Evolutionary conservation across 2,113 vertebrate species (phyloP).

Genomic region (Scolopax mira): DNA sequence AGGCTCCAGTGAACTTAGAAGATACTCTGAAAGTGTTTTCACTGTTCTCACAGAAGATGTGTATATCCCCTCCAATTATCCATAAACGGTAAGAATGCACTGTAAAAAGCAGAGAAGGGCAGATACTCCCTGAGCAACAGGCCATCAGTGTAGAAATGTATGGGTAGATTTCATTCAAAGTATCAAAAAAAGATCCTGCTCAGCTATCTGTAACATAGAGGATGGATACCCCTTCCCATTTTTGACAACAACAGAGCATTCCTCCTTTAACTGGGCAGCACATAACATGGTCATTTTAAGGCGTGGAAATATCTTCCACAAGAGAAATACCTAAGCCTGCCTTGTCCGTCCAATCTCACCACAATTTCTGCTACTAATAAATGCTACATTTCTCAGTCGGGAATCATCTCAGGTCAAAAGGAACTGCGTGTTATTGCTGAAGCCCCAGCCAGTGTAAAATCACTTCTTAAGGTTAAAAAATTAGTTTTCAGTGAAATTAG

Average conservation of each 20-base stretch:
- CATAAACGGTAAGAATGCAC: background rate
- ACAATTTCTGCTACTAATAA: background rate
- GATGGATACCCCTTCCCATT: background rate
- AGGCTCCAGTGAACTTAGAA: background rate
- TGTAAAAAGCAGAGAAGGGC: background rate
- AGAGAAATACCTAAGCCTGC: background rate
- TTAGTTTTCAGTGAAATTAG: constrained; percentile 48
- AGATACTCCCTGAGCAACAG: background rate
- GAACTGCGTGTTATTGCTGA: background rate
- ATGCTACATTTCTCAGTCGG: background rate
- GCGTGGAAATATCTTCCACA: background rate
- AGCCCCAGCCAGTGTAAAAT: constrained; percentile 3
- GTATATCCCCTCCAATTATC: background rate
- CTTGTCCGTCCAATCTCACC: background rate
- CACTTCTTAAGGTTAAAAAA: constrained; percentile 45
- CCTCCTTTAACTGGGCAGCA: background rate
- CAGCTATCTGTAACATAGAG: background rate
- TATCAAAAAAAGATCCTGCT: background rate
- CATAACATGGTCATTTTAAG: background rate
- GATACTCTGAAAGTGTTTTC: background rate
- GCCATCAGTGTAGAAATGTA: background rate
- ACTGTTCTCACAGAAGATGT: background rate
- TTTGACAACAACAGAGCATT: background rate
- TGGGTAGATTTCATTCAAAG: background rate
- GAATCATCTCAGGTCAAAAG: background rate